Evolutionary conservation across 2,888 invertebrate genomes (phyloP), one percentile per base, ranked within the genome.

Genomic region (Andrena fulva): DNA sequence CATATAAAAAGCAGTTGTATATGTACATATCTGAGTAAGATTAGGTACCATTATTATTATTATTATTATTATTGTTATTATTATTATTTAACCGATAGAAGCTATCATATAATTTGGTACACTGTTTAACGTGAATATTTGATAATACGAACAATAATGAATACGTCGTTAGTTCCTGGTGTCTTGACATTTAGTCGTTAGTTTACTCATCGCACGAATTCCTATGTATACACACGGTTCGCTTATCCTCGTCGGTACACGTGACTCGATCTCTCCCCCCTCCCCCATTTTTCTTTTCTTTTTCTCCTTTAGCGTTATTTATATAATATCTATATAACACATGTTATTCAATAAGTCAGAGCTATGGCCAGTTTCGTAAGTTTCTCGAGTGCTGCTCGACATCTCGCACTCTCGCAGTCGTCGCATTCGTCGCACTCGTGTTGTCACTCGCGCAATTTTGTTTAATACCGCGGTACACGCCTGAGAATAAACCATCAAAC

Each of bases 1-100:
- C 91, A 93, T 93, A 93, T 92, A 93, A 93, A 93, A 93, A 93
- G 93, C 93, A 92, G 92, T 92, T 93, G 91, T 91, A 90, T 93
- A 93, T 93, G 90, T 93, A 93, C 92, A 93, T 90, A 87, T 93
- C 88, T 89, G 90, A 91, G 92, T 90, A 91, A 91, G 90, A 90
- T 91, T 92, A 92, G 90, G 90, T 91, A 92, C 88, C 91, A 90
- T 91, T 89, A 89, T 89, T 78, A 80, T 78, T 62, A 75, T 75
- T 69, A 90, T 89, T 64, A 64, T 66, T 56, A 85, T 62, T 67
- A 75, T 62, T 42, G 52, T 27, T 72, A 90, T 89, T 90, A 89
- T 90, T 88, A 87, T 89, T 86, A 85, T 91, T 90, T 82, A 89
- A 91, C 86, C 77, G 88, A 89, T 90, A 88, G 84, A 89, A 91